Evolutionary conservation across 2,888 invertebrate species (phyloP).

Genomic region (Drosophila anceps): DNA sequence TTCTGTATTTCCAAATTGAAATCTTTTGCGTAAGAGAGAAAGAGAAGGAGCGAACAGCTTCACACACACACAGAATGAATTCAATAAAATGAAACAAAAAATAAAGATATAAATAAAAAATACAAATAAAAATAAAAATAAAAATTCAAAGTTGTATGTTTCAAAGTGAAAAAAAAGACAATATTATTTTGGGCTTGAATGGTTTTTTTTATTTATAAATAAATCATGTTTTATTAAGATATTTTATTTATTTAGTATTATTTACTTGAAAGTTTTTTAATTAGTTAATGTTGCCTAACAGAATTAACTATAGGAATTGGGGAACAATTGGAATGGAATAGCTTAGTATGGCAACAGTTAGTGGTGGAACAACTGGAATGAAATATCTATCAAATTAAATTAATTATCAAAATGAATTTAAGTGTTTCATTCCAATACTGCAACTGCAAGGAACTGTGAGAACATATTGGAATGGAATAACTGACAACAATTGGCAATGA

Average conservation of each 20-base stretch:
- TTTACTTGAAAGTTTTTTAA: too few relatives aligned
- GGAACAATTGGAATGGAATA: neutral
- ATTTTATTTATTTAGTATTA: too few relatives aligned
- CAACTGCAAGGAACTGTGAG: too few relatives aligned
- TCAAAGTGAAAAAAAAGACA: constrained; percentile 43
- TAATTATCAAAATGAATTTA: too few relatives aligned
- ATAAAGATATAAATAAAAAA: constrained; percentile 30
- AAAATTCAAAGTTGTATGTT: constrained; percentile 72
- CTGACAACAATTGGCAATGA: neutral
- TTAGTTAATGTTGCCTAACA: too few relatives aligned
- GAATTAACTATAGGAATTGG: too few relatives aligned
- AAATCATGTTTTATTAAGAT: too few relatives aligned
- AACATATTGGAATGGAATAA: neutral
- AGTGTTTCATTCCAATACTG: too few relatives aligned
- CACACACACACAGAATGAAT: constrained; percentile 9
- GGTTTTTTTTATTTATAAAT: too few relatives aligned
- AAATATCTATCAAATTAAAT: too few relatives aligned
- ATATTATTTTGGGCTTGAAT: neutral
- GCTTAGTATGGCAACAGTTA: too few relatives aligned
- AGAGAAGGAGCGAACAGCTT: neutral
- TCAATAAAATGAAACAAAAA: constrained; percentile 19
- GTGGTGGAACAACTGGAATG: neutral
- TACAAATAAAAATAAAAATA: neutral
- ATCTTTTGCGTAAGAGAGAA: neutral
- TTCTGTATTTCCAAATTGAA: constrained; percentile 24